Percentiles rank a stretch among this genome's conserved stretches.
Evolutionary conservation across 2,113 vertebrate genomes (phyloP).

Genomic region (Thomomys bottae): DNA sequence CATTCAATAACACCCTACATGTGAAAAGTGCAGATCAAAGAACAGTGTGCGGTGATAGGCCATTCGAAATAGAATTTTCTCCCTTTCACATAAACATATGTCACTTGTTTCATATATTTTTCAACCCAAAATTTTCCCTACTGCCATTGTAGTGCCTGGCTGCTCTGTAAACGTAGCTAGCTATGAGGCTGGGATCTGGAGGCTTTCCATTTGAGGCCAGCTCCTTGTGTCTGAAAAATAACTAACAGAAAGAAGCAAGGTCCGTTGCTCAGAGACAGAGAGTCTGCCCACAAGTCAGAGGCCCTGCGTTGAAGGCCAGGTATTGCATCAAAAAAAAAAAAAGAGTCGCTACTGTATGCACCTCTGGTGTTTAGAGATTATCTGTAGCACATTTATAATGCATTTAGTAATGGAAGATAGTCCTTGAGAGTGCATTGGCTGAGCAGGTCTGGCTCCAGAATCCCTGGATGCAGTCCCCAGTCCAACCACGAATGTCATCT

Average conservation of each 20-base stretch:
- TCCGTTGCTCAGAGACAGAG: too few species aligned
- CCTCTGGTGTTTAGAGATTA: background rate
- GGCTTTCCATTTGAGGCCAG: too few species aligned
- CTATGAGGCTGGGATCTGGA: too few species aligned
- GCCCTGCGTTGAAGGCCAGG: too few species aligned
- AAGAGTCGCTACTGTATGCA: background rate
- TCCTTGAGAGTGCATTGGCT: background rate
- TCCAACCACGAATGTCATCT: too few species aligned
- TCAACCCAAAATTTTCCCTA: background rate
- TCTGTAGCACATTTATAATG: background rate
- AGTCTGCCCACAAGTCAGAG: too few species aligned
- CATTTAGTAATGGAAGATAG: background rate
- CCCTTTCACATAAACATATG: background rate
- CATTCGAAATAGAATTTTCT: background rate
- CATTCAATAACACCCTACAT: background rate
- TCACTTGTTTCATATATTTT: background rate
- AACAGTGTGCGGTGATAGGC: background rate
- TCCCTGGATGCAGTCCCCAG: background rate
- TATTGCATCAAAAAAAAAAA: too few species aligned
- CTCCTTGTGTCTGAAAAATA: too few species aligned
- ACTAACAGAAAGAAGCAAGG: too few species aligned
- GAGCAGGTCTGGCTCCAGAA: background rate
- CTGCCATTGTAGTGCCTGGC: background rate
- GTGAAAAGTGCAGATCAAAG: background rate
- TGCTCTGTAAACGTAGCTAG: too few species aligned